Base-by-base conservation (phyloP, 2,797 vertebrate genomes). In the Chelon auratus region DNA sequence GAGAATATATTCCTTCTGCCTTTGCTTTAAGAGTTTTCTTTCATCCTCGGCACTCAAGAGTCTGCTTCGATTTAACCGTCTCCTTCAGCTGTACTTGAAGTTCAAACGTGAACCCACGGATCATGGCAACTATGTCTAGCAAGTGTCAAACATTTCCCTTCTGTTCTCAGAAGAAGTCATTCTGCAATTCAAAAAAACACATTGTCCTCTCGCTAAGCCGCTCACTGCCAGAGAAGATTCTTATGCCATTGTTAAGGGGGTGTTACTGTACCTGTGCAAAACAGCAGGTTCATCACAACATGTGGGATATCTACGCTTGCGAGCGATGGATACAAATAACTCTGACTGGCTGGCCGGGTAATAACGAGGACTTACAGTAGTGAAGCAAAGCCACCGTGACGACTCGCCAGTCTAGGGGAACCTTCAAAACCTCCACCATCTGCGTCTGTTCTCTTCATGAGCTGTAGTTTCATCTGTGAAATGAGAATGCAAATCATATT, bases 401-500 rank as follows among this genome's bases (percentile, higher is more conserved):
- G 36, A 78, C 77, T 77, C 77, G 74, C 55, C 72, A 81, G 77
- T 87, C 79, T 84, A 5, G 57, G 40, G 68, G 58, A 87, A 85
- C 87, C 85, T 89, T 80, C 68, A 70, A 66, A 85, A 81, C 78
- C 78, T 81, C 78, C 68, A 22, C 75, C 57, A 72, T 62, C 77
- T 73, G 74, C 47, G 81, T 71, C 86, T 77, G 53, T 89, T 84
- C 78, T 89, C 80, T 83, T 81, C 87, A 80, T 79, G 79, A 88
- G 85, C 72, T 48, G 83, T 72, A 65, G 85, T 79, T 89, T 91
- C 89, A 88, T 90, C 91, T 93, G 90, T 91, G 87, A 93, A 94
- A 93, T 93, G 86, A 89, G 82, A 92, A 93, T 91, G 91, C 89
- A 92, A 91, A 93, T 93, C 82, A 84, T 87, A 87, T 89, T 92